phyloP scores from a whole-genome alignment of 2,888 invertebrate genomes.

The Drosophila affinis region DNA sequence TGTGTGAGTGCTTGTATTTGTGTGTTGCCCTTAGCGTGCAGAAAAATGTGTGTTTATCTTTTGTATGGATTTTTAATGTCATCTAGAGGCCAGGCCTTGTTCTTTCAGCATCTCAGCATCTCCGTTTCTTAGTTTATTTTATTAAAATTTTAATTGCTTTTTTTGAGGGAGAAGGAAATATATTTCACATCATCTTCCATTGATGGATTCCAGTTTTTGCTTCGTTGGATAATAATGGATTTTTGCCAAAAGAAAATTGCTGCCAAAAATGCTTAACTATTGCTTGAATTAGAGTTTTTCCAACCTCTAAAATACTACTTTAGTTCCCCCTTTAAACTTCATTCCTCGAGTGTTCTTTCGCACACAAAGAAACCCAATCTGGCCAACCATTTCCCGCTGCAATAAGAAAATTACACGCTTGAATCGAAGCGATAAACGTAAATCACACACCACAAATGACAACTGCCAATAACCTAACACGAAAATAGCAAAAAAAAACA shows the following conservation, averaged over 20 bases:
- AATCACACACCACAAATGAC: conserved; percentile 69
- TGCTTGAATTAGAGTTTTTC: too few species aligned
- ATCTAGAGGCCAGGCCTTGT: conserved; percentile 10
- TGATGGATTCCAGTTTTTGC: conserved; percentile 37
- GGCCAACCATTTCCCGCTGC: conserved; percentile 15
- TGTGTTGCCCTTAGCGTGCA: conserved; percentile 39
- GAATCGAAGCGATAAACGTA: conserved; percentile 68
- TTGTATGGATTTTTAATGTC: conserved; percentile 49
- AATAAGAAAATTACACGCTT: conserved; percentile 65
- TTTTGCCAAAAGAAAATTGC: conserved; percentile 27
- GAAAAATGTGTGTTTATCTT: conserved; percentile 50
- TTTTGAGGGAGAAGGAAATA: conserved; percentile 20
- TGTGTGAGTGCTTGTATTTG: neutral
- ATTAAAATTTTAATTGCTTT: conserved; percentile 60
- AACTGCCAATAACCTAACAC: conserved; percentile 69
- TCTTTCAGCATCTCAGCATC: neutral
- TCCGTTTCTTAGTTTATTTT: conserved; percentile 42
- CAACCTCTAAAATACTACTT: neutral
- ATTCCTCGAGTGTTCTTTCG: too few species aligned
- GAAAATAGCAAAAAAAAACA: conserved; percentile 9
- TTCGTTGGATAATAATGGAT: conserved; percentile 40
- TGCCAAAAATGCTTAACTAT: neutral
- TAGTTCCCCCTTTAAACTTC: neutral
- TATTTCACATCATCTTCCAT: conserved; percentile 30
- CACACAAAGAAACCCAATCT: neutral